Percentiles rank a stretch among this genome's conserved stretches.
These are phyloP conservation scores for Paragorgia papillata DNA, from an alignment of 92 coral and sea anemone genomes.

Conservation along the genomic window DNA sequence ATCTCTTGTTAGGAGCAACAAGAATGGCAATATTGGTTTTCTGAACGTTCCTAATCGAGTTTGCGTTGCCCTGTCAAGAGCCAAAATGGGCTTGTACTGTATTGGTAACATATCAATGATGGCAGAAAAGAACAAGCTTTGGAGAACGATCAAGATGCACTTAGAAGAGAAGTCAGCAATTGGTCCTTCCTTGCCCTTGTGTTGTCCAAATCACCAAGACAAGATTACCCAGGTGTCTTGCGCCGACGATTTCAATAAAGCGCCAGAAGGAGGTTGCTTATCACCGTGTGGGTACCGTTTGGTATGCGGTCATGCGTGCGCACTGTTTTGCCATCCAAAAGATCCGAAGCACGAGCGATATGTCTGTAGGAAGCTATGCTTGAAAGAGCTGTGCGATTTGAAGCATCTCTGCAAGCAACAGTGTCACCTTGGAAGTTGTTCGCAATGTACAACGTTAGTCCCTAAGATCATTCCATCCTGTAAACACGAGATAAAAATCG, in stretches of 20 bases:
- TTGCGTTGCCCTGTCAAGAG: constrained; percentile 80
- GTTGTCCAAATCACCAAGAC: constrained; percentile 49
- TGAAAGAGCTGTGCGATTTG: constrained; percentile 32
- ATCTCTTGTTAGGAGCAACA: constrained; percentile 74
- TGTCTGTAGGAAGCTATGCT: constrained; percentile 47
- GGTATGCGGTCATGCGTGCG: constrained; percentile 70
- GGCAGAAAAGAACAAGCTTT: constrained; percentile 49
- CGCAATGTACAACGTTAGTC: constrained; percentile 42
- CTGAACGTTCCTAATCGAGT: constrained; percentile 69
- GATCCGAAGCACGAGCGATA: constrained; percentile 51
- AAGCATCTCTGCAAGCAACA: constrained; percentile 44
- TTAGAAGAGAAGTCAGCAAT: constrained; percentile 41
- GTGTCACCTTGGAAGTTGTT: constrained; percentile 62
- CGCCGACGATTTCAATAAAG: constrained; percentile 58
- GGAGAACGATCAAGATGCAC: constrained; percentile 65
- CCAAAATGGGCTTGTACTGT: constrained; percentile 66
- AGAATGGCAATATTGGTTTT: constrained; percentile 60
- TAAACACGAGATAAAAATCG: constrained; percentile 45
- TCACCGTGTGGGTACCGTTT: constrained; percentile 45
- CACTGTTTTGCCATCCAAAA: constrained; percentile 54
- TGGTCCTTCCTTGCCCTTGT: constrained; percentile 42
- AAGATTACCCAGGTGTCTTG: constrained; percentile 35
- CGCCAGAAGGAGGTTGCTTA: constrained; percentile 60
- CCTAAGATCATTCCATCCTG: constrained; percentile 51
- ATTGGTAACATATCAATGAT: constrained; percentile 69